Base-by-base conservation (phyloP, 2,797 vertebrate genomes). In the Carcharodon carcharias region DNA sequence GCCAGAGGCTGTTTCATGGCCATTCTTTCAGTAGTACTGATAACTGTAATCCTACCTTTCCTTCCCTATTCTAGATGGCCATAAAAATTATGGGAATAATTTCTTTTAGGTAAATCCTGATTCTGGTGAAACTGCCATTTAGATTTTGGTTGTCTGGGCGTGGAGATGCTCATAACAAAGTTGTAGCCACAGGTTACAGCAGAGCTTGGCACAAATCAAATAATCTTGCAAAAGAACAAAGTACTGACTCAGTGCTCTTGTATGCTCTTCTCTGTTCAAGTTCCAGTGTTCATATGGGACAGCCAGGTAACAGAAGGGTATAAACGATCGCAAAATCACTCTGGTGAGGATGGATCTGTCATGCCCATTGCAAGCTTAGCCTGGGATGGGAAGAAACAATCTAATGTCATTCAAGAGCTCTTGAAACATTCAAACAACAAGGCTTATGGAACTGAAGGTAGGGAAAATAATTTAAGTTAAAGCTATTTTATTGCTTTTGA, bases 381-480 rank as follows among this genome's bases (percentile, higher is more conserved):
- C 82, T 97, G 98, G 97, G 97, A 97, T 3, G 97, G 97, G 91
- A 98, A 96, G 69, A 97, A 96, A 95, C 97, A 96, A 0, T 96
- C 97, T 0, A 97, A 96, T 0, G 98, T 99, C 96, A 98, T 99
- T 4, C 97, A 98, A 96, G 98, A 98, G 96, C 97, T 99, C 96
- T 98, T 99, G 50, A 98, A 96, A 97, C 97, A 98, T 67, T 98
- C 98, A 11, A 97, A 97, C 0, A 98, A 99, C 96, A 99, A 98
- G 96, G 99, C 99, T 4, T 99, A 99, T 0, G 99, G 99, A 97
- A 98, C 97, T 88, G 97, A 97, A 97, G 98, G 99, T 99, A 96
- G 63, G 58, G 31, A 35, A 77, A 65, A 96, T 77, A 4, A 28
- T 6, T 9, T 54, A 54, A 56, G n/a, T n/a, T 93, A 65, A 65